These are phyloP conservation scores for Menidia menidia DNA, from an alignment of 2,797 vertebrate genomes.

Conservation along the genomic window DNA sequence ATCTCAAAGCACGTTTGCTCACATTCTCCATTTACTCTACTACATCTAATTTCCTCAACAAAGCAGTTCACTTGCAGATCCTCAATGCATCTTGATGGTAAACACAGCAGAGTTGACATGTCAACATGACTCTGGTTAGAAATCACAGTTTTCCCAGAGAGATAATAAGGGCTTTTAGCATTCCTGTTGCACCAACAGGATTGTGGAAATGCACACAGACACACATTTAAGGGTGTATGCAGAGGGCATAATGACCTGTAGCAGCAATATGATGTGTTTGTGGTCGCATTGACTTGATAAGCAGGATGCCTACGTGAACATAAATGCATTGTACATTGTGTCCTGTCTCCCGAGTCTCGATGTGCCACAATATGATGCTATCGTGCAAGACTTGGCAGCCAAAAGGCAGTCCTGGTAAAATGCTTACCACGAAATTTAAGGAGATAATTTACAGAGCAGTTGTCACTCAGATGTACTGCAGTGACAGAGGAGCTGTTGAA, in stretches of 20 bases:
- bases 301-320: slow-evolving; percentile 54
- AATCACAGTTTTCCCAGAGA: slow-evolving; percentile 68
- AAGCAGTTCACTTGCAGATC: slow-evolving; percentile 16
- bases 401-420: slow-evolving; percentile 52
- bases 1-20: slow-evolving; percentile 3
- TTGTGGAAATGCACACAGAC: slow-evolving; percentile 40
- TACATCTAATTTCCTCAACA: slow-evolving; percentile 6
- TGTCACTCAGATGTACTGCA: slow-evolving; percentile 58
- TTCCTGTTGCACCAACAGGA: slow-evolving; percentile 70
- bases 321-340: slow-evolving; percentile 39
- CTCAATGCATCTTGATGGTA: slow-evolving; percentile 36
- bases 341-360: slow-evolving; percentile 8
- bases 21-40: slow-evolving; percentile 1
- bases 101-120: slow-evolving; percentile 67
- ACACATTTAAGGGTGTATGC: slow-evolving; percentile 24
- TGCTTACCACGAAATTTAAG: slow-evolving; percentile 66
- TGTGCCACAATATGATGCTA: slow-evolving; percentile 40
- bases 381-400: slow-evolving; percentile 53
- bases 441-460: slow-evolving; percentile 67
- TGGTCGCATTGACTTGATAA: slow-evolving; percentile 65
- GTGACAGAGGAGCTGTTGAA: slow-evolving; percentile 33
- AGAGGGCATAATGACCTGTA: slow-evolving; percentile 63
- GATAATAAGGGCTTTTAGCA: slow-evolving; percentile 79
- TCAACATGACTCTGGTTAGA: slow-evolving; percentile 67
- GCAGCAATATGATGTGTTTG: slow-evolving; percentile 53